Evolutionary conservation across 1,140 invertebrate genomes (phyloP), one percentile per base, ranked within the genome.

Genomic region (Leucophenga varia): DNA sequence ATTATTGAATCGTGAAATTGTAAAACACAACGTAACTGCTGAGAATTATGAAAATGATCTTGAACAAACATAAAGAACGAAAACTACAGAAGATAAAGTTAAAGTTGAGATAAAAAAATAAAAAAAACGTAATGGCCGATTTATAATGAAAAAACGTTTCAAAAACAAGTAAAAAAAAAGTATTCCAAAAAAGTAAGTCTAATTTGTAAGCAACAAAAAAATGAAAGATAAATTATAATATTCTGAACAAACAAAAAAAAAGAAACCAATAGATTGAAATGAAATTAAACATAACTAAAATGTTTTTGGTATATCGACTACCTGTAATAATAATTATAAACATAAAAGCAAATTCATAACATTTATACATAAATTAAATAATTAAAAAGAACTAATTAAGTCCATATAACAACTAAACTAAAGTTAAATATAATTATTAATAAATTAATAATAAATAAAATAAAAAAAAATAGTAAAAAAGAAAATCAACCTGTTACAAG

Each of bases 161-260:
- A 42, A 28, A 21, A 22, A 25, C 13, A 41, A 35, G 10, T 12
- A 32, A 5, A 31, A 17, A 41, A 35, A 8, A 57, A 69, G 65
- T 68, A 64, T 64, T 68, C 57, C 57, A 69, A 59, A 60, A 54
- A 31, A 37, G 55, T 63, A 63, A 63, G 55, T 38, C 59, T 61
- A 61, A 50, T 31, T n/a, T 63, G 21, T 67, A 67, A 65, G 55
- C 63, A 61, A 59, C 48, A 65, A 47, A n/a, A n/a, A n/a, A n/a
- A n/a, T n/a, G n/a, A n/a, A n/a, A 44, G 39, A 53, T 54, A 54
- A 67, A n/a, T n/a, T n/a, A n/a, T n/a, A n/a, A n/a, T n/a, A n/a
- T n/a, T n/a, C n/a, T 63, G 61, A 67, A 63, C 63, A 65, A 65
- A 61, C 38, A 54, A 56, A 34, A 42, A 12, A 12, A 28, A 28